Percentiles rank a stretch among this genome's conserved stretches.
Conservation (phyloP, 2,113 vertebrate species). For the Anguilla japonica region DNA sequence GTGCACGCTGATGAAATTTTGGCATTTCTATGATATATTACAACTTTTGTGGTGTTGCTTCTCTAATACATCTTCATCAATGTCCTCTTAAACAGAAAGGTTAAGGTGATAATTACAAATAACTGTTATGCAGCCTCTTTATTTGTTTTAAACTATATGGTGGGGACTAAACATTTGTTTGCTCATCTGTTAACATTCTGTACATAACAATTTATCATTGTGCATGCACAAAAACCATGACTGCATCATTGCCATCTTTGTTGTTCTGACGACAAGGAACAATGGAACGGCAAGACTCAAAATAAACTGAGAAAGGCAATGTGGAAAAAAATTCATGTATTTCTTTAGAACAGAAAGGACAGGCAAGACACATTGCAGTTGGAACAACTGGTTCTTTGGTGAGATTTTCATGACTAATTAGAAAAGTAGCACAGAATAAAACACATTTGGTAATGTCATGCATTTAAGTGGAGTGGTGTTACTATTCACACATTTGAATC, state of each 20-base stretch:
- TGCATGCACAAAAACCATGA: too few relatives aligned
- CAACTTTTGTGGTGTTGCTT: too few relatives aligned
- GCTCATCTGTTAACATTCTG: neutral
- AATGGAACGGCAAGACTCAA: neutral
- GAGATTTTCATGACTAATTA: neutral
- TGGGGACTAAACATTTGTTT: neutral
- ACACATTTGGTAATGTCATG: neutral
- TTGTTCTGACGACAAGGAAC: neutral
- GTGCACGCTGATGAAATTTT: too few relatives aligned
- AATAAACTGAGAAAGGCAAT: neutral
- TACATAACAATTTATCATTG: too few relatives aligned
- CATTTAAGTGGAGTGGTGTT: neutral
- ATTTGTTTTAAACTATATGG: too few relatives aligned
- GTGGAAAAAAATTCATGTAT: constrained; percentile 29
- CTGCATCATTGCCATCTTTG: neutral
- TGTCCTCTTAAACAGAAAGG: too few relatives aligned
- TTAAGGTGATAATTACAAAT: too few relatives aligned
- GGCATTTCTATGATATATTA: neutral
- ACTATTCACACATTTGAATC: neutral
- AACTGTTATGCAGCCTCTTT: too few relatives aligned
- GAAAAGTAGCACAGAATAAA: neutral
- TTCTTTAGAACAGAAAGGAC: constrained; percentile 26
- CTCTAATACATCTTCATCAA: too few relatives aligned
- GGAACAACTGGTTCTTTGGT: neutral
- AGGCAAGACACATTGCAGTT: neutral